Conservation (phyloP, 2,797 vertebrate genomes). For the Pseudocheirus occidentalis region DNA sequence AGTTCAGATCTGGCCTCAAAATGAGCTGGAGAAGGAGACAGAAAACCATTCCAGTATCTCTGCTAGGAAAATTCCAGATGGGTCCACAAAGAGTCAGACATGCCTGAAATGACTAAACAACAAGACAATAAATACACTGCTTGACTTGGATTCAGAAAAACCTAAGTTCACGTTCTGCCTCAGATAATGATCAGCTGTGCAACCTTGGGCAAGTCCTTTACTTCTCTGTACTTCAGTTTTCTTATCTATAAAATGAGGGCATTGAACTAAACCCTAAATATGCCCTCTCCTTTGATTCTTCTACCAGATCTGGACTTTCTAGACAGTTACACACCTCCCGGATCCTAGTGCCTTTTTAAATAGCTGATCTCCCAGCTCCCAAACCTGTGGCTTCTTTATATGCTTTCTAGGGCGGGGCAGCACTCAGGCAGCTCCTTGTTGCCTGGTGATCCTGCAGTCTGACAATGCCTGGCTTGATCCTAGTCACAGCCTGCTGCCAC, state of each 20-base stretch:
- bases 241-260: neutral
- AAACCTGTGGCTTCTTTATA: fast-evolving
- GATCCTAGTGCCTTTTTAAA: neutral
- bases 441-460: neutral
- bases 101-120: neutral
- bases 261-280: neutral
- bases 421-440: neutral
- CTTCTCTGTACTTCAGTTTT: neutral
- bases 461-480: neutral
- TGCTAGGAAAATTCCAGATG: neutral
- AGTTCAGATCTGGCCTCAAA: neutral
- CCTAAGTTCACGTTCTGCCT: neutral
- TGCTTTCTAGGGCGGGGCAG: neutral
- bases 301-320: neutral
- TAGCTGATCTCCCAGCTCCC: neutral
- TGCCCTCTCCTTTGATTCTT: neutral
- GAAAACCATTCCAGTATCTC: neutral
- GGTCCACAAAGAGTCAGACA: neutral
- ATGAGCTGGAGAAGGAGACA: neutral
- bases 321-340: neutral
- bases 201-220: neutral
- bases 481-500: neutral
- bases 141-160: neutral
- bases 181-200: neutral
- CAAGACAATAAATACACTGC: neutral